Base-by-base conservation (phyloP, 2,888 invertebrate species). In the Nematopogon swammerdamellus region DNA sequence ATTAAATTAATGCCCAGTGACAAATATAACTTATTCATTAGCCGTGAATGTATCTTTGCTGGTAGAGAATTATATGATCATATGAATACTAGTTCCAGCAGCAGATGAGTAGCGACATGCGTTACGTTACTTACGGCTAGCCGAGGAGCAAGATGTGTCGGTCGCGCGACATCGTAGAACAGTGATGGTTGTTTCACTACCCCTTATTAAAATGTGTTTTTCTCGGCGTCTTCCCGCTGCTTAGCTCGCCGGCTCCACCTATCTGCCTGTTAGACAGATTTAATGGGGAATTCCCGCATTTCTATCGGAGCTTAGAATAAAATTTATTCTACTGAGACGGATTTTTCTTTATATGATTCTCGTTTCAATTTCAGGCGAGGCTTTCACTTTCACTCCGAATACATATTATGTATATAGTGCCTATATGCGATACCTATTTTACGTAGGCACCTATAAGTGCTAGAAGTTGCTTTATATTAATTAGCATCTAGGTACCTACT, bases 121-220 rank as follows among this genome's bases (percentile, higher is more conserved):
- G n/a, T n/a, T n/a, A n/a, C n/a, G n/a, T n/a, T n/a, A n/a, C n/a
- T n/a, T n/a, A n/a, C n/a, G n/a, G n/a, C n/a, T n/a, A n/a, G n/a
- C n/a, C n/a, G n/a, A 47, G 59, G 63, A 64, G 60, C 64, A 67
- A 68, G 59, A 62, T 54, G 44, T 50, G 47, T 53, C 50, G 46
- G 45, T 53, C 52, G 19, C 47, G 45, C 17, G 11, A 53, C 48
- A 52, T 53, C 54, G 46, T 43, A 19, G 53, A 46, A 46, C 50
- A 46, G 54, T 52, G 52, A 51, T 49, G 52, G 47, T 49, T 50
- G 52, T 52, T 52, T 44, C 53, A 59, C 58, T 62, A 64, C 58
- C 62, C 64, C 67, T 65, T 68, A 72, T 72, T 70, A 73, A 72
- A 74, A 72, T 69, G 70, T 68, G 68, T 71, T 73, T 71, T 72